These are phyloP conservation scores for Centropus unirufus DNA, from an alignment of 2,113 vertebrate species.

Conservation along the genomic window DNA sequence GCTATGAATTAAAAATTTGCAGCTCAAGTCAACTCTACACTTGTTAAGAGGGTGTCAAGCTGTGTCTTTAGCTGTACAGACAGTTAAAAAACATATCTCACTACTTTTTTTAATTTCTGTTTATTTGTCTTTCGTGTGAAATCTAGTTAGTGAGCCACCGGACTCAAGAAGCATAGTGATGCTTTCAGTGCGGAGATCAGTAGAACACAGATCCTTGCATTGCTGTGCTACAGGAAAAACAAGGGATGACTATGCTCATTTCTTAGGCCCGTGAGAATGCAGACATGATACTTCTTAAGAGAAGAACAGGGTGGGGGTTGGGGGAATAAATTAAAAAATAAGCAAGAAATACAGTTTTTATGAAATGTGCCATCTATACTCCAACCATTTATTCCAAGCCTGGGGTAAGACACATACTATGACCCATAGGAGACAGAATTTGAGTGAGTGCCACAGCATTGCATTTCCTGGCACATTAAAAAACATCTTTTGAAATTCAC, in stretches of 20 bases:
- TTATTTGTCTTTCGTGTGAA: background rate
- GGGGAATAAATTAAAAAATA: background rate
- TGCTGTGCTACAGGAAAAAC: background rate
- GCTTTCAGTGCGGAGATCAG: background rate
- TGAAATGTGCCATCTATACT: background rate
- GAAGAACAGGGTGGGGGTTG: accelerated
- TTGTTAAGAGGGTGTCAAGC: background rate
- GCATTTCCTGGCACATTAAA: background rate
- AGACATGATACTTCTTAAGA: background rate
- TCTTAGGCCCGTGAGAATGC: background rate
- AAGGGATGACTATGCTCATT: background rate
- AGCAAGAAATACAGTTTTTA: background rate
- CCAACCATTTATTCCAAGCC: background rate
- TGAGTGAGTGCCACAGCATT: background rate
- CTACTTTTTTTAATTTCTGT: background rate
- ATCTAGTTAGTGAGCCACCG: background rate
- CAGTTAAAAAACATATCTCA: background rate
- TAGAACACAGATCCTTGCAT: background rate
- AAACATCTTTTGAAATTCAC: background rate
- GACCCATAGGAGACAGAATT: background rate
- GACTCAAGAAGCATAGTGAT: background rate
- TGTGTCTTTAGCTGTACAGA: background rate
- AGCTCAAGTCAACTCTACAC: background rate
- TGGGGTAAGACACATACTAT: background rate
- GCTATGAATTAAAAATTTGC: background rate